Base-by-base conservation (phyloP, 2,113 vertebrate genomes). In the Channa argus region DNA sequence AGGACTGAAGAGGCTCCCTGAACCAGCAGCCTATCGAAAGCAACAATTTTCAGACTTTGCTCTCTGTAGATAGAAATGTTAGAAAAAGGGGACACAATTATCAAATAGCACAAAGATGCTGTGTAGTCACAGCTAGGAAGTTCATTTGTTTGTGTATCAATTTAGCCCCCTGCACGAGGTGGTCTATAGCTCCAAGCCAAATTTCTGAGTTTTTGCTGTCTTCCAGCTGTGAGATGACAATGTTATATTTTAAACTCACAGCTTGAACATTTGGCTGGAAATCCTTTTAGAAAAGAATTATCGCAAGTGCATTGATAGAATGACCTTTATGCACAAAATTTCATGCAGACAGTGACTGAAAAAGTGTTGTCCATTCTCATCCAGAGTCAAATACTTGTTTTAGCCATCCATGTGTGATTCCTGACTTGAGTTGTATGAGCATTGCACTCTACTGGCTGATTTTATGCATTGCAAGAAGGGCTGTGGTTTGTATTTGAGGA, bases 401-500 rank as follows among this genome's bases (percentile, higher is more conserved):
- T 41, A 53, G 7, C 24, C 14, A 8, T 46, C 56, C 24, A 36
- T 39, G 8, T n/a, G 45, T 55, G 13, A 59, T 58, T n/a, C 55
- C 61, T 77, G 15, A 6, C 11, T 62, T 73, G 70, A 62, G 44
- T 87, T 73, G 66, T 86, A 77, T 73, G 41, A 88, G 59, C 63
- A 87, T 77, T 92, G 89, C 90, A 70, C 89, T 89, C 92, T 93
- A 85, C 85, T 87, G 92, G 89, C 71, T 75, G 61, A 53, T 71
- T n/a, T 75, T 49, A 39, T 37, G 58, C 46, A 89, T 72, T 91
- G 69, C 88, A 86, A n/a, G n/a, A 51, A 13, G 7, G 41, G 55
- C 39, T 69, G 3, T 43, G 50, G 49, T 14, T 69, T 61, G 37
- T 11, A 33, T 34, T 0, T 54, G 10, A 68, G 38, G 53, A 52